Base-by-base conservation (phyloP, 2,797 vertebrate genomes). In the Rhinogobio ventralis region DNA sequence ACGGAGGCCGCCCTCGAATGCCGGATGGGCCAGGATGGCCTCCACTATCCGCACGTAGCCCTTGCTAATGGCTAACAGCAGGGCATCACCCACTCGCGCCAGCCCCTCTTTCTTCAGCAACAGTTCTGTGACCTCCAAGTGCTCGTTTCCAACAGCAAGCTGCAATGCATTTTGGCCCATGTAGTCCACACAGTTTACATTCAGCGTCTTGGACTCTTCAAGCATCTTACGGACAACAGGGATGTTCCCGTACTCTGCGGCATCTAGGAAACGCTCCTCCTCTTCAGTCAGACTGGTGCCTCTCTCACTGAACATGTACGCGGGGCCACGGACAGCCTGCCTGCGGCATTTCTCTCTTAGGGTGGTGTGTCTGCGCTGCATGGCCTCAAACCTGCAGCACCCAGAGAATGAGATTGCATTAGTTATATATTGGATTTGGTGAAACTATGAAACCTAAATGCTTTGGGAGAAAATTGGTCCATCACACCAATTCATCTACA, bases 301-400 rank as follows among this genome's bases (percentile, higher is more conserved):
- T 33, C 95, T 95, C 91, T 96, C 96, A 0, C 95, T 96, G 91
- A 97, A 97, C 96, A 97, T 96, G 89, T 96, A 97, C 75, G 96
- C 96, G 0, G 96, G 96, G 57, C 96, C 96, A 0, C 95, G 92
- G 86, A 93, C 93, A 78, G 96, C 95, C 92, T 96, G 96, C 51
- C 96, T 90, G 19, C 96, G 93, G 82, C 95, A 94, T 90, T 96
- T 96, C 91, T 96, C 96, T 79, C 96, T 91, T 71, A 96, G 89
- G 28, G 96, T 96, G 0, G 95, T 95, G 88, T 96, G 95, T 89
- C 95, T 89, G 74, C 95, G 94, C 87, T 96, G 95, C 95, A 96
- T 96, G 90, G 85, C 92, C 91, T 93, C 92, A 81, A 88, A 89
- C 76, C 89, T 92, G 85, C 45, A 91, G 25, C 86, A 67, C 9